Evolutionary conservation across 2,888 invertebrate species (phyloP), one percentile per base, ranked within the genome.

Genomic region (Brachyopa scutellaris): DNA sequence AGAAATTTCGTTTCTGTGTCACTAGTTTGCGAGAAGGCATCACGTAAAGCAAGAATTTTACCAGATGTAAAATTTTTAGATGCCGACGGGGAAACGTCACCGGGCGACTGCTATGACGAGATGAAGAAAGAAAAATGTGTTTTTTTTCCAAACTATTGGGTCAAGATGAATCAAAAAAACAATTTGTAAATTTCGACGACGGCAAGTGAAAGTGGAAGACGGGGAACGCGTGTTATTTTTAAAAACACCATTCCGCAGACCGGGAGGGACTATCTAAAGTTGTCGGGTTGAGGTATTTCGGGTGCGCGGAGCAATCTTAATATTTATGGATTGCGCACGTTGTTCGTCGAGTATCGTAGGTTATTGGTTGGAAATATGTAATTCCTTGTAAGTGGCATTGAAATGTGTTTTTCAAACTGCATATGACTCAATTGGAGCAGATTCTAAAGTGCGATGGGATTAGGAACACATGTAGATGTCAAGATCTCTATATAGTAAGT

Each of bases 11-110:
- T 86, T 83, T 89, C 88, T 19, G 88, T 88, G 45, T 90, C 90
- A 80, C 90, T 90, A 1, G 90, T 90, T 85, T 90, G 90, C 5
- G 88, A 89, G 84, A 87, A 88, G 73, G 90, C 90, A 87, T 90
- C 90, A 42, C 89, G 87, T 66, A 90, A 84, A 38, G 86, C 86
- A 21, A 87, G 84, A 79, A 87, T 85, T 86, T 87, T 88, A 70
- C 85, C 85, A 17, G 84, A 42, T 40, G 85, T 61, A 72, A 86
- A 85, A 85, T 77, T 86, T 79, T 86, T 86, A 53, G 87, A 86
- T 74, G 85, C 85, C 59, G 40, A 9, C 1, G 55, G 36, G 19
- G 84, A 64, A 53, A 84, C 85, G 15, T 84, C 84, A 45, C 77
- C 72, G 66, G 85, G 84, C 74, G 84, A 51, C 57, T 55, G 73